Evolutionary conservation across 2,888 invertebrate species (phyloP), one percentile per base, ranked within the genome.

Genomic region (Tribolium freemani): DNA sequence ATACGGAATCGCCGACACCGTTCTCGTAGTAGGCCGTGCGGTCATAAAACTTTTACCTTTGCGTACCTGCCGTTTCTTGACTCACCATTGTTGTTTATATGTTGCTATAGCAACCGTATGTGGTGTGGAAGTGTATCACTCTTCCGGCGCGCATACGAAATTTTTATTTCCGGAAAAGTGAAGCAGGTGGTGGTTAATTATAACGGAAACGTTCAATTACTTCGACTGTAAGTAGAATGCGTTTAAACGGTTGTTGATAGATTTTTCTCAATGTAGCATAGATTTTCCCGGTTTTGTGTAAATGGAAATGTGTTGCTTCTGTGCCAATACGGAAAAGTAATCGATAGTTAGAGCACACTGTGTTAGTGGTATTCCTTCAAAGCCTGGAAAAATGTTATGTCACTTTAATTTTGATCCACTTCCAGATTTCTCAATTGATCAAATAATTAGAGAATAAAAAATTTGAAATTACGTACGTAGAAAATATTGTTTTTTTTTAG

Each of bases 281-380:
- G 21, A 45, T 10, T 11, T 56, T 51, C 6, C 48, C 2, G 10
- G 10, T 38, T 38, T 38, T 38, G n/a, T 46, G 5, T n/a, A 6
- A 48, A 16, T 48, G 53, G 5, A 53, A 53, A 53, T 10, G 54
- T 60, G 46, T 61, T 45, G 71, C 64, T 70, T 50, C 30, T 71
- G 48, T 64, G 45, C 54, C 57, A 75, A 63, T 71, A 71, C 67
- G 73, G 46, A 63, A 67, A 75, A 74, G 71, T 75, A 79, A 81
- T 81, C 81, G 75, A 82, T 81, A 81, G 58, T 72, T 75, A 72
- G 80, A 61, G 78, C 80, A 78, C 79, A 76, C 69, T 76, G 78
- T 80, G 80, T 74, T 76, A 75, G 60, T 74, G 68, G 64, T 45
- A 21, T 13, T 54, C 21, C 8, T 46, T 30, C 4, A 26, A 26